These are phyloP conservation scores for Brachyhypopomus occidentalis DNA, from an alignment of 2,113 vertebrate genomes.

Conservation along the genomic window DNA sequence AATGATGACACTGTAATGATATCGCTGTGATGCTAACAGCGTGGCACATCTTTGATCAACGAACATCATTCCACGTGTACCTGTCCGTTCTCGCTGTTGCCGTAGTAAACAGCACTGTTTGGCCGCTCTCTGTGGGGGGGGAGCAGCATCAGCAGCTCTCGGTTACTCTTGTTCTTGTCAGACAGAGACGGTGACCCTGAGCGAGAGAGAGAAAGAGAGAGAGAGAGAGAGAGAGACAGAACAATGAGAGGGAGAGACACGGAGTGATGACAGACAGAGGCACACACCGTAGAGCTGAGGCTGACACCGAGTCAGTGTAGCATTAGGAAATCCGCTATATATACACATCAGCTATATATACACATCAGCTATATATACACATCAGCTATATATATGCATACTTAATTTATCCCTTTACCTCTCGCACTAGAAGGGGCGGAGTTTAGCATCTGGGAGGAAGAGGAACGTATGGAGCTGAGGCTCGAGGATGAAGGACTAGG, in stretches of 20 bases:
- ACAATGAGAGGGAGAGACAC: background rate
- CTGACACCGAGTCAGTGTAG: background rate
- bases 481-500: conserved; percentile 96
- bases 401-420: conserved; percentile 75
- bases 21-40: background rate
- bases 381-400: too few relatives aligned
- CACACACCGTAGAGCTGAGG: background rate
- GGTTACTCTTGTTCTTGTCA: conserved; percentile 91
- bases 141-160: conserved; percentile 92
- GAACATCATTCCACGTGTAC: conserved; percentile 61
- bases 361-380: too few relatives aligned
- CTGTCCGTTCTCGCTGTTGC: conserved; percentile 90
- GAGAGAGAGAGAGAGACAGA: background rate
- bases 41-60: background rate
- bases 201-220: background rate
- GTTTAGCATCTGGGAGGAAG: conserved; percentile 93
- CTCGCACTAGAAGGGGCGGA: conserved; percentile 92
- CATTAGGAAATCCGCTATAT: background rate
- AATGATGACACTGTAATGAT: too few relatives aligned
- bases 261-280: background rate
- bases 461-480: conserved; percentile 95
- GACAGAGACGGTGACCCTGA: conserved; percentile 90
- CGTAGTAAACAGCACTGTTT: conserved; percentile 90
- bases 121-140: conserved; percentile 89
- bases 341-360: too few relatives aligned